Percentiles rank a stretch among this genome's conserved stretches.
These are phyloP conservation scores for Aulostomus chinensis DNA, from an alignment of 2,797 vertebrate species.

Conservation along the genomic window DNA sequence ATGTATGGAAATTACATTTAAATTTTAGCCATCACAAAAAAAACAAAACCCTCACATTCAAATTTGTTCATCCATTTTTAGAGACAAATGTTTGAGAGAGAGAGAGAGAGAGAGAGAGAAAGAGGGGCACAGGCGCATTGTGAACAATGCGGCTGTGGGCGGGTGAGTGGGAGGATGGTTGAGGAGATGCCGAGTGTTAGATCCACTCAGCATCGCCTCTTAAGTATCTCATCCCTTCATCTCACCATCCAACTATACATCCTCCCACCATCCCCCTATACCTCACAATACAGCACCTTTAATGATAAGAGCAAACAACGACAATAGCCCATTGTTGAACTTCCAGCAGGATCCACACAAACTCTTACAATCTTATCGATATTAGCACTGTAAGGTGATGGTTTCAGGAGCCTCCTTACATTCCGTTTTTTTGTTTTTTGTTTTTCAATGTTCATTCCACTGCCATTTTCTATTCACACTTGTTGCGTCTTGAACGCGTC, in stretches of 20 bases:
- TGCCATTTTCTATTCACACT: no score
- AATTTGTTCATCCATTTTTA: conserved; percentile 47
- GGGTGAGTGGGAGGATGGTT: conserved; percentile 59
- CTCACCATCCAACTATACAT: conserved; percentile 21
- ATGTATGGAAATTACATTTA: no score
- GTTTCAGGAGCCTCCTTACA: no score
- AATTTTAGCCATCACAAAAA: no score
- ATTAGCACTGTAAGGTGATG: no score
- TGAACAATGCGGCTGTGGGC: conserved; percentile 62
- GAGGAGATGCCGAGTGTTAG: conserved; percentile 53
- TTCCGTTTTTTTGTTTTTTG: no score
- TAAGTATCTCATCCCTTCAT: conserved; percentile 42
- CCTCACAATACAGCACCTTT: neutral
- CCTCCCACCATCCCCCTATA: conserved; percentile 3
- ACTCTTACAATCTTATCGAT: no score
- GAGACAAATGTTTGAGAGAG: no score
- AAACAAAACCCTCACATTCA: no score
- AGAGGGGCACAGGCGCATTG: conserved; percentile 43
- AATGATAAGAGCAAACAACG: neutral
- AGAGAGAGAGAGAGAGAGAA: conserved; percentile 39
- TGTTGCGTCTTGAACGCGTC: neutral
- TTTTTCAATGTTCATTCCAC: no score
- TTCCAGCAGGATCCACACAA: no score
- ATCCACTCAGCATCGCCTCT: conserved; percentile 55
- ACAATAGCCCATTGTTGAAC: no score